Conservation (phyloP, 2,888 invertebrate genomes). For the Atethmia centrago region DNA sequence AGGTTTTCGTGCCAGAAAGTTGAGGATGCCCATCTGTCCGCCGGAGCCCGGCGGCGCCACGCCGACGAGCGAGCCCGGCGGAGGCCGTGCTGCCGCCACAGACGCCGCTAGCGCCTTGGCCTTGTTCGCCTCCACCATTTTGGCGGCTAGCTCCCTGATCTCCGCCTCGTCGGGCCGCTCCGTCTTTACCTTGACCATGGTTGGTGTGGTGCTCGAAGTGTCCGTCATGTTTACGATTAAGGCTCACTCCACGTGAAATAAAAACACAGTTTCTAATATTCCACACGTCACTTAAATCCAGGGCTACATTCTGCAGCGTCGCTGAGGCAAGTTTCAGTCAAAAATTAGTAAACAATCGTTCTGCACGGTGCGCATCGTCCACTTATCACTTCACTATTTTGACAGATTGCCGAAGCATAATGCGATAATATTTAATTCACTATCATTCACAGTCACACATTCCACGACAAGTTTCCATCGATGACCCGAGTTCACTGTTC, state of each 20-base stretch:
- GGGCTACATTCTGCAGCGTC: conserved; percentile 83
- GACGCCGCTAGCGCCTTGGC: conserved; percentile 90
- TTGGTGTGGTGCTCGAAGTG: conserved; percentile 59
- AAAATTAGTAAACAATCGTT: conserved; percentile 83
- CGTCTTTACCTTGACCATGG: conserved; percentile 91
- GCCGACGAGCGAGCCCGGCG: conserved; percentile 83
- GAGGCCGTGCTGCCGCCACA: conserved; percentile 88
- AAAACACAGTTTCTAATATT: conserved; percentile 53
- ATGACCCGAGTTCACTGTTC: conserved; percentile 64
- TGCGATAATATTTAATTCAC: conserved; percentile 63
- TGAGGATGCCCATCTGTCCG: conserved; percentile 91
- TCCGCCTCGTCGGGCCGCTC: conserved; percentile 96
- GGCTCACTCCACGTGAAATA: conserved; percentile 36
- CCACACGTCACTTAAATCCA: conserved; percentile 56
- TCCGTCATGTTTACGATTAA: conserved; percentile 79
- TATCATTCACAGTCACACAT: conserved; percentile 64
- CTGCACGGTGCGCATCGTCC: conserved; percentile 74
- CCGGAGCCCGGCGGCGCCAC: conserved; percentile 80
- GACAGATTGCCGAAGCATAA: conserved; percentile 77
- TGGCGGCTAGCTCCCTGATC: conserved; percentile 96
- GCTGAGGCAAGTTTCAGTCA: conserved; percentile 75
- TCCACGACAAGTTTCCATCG: conserved; percentile 67
- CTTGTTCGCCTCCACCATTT: conserved; percentile 96
- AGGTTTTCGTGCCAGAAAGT: conserved; percentile 90
- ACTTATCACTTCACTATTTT: conserved; percentile 81